Base-by-base conservation (phyloP, 2,113 vertebrate species). In the Mesocricetus auratus region DNA sequence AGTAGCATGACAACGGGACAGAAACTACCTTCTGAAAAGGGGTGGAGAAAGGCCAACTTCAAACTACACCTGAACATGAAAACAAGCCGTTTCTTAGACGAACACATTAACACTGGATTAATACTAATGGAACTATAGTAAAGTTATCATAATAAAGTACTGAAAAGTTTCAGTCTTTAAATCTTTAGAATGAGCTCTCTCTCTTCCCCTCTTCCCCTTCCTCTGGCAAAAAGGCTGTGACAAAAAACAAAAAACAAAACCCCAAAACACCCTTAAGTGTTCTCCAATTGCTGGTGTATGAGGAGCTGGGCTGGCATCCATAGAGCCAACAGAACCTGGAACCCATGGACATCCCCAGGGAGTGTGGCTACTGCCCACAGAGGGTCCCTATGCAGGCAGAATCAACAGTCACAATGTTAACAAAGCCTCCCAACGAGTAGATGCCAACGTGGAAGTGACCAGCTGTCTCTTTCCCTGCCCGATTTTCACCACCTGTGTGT, bases 1-100 rank as follows among this genome's bases (percentile, higher is more conserved):
- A 26, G 39, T 0, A 0, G 3, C 8, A 1, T 22, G 50, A 60
- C 9, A 6, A 17, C 2, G 69, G 3, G 53, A 53, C 36, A 22
- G 24, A 75, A 88, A 36, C 1, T 9, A 39, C 58, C 47, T 64
- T 56, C 82, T 26, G 36, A 73, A 73, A 60, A 9, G 58, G 8
- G 33, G 10, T 22, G 17, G 39, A 53, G 71, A 87, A 82, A 36
- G 45, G 69, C 83, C 56, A 11, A 36, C 36, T 85, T 82, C 94
- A 90, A 77, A 47, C 29, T 21, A 66, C 60, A 50, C 62, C 53
- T 74, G 11, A 29, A 45, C 7, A 6, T 21, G 62, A 88, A n/a
- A 79, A 66, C 47, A 78, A 81, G 42, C 3, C 39, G 62, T 78
- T 93, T 77, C 33, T 19, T 68, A 87, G 47, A n/a, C 2, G 47